Conservation (phyloP, 1,140 invertebrate genomes). For the Leucophenga varia region DNA sequence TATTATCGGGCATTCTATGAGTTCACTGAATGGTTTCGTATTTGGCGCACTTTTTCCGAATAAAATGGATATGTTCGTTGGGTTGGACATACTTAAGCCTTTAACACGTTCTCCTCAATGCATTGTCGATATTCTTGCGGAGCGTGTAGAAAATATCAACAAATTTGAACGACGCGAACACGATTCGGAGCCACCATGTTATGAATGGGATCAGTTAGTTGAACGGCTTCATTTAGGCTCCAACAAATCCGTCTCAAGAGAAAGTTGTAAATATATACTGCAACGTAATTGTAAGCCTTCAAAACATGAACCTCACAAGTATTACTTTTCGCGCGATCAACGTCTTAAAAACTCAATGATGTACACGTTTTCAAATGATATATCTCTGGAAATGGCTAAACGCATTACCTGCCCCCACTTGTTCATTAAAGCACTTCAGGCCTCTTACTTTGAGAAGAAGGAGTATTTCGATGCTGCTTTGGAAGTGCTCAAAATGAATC, state of each 20-base stretch:
- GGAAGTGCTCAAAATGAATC: conserved; percentile 60
- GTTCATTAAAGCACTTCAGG: conserved; percentile 63
- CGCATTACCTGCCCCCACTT: conserved; percentile 61
- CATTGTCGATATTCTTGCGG: conserved; percentile 30
- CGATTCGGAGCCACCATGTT: conserved; percentile 61
- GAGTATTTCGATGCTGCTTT: conserved; percentile 61
- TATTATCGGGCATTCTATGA: conserved; percentile 70
- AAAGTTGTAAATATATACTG: conserved; percentile 61
- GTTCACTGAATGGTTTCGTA: conserved; percentile 62
- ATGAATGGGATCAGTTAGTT: conserved; percentile 63
- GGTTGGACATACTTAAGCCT: conserved; percentile 65
- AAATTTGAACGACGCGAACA: conserved; percentile 55
- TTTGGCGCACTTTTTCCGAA: conserved; percentile 64
- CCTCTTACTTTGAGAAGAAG: conserved; percentile 60
- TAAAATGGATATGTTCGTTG: conserved; percentile 63
- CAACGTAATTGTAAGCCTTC: conserved; percentile 62
- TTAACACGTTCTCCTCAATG: conserved; percentile 44
- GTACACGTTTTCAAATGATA: conserved; percentile 57
- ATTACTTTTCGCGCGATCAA: conserved; percentile 64
- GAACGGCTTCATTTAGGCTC: conserved; percentile 59
- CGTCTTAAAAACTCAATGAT: conserved; percentile 59
- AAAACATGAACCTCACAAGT: conserved; percentile 61
- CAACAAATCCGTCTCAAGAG: conserved; percentile 59
- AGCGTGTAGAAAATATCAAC: conserved; percentile 57
- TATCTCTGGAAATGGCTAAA: conserved; percentile 58